Evolutionary conservation across 2,888 invertebrate genomes (phyloP).

Genomic region (Drosophila emarginata): DNA sequence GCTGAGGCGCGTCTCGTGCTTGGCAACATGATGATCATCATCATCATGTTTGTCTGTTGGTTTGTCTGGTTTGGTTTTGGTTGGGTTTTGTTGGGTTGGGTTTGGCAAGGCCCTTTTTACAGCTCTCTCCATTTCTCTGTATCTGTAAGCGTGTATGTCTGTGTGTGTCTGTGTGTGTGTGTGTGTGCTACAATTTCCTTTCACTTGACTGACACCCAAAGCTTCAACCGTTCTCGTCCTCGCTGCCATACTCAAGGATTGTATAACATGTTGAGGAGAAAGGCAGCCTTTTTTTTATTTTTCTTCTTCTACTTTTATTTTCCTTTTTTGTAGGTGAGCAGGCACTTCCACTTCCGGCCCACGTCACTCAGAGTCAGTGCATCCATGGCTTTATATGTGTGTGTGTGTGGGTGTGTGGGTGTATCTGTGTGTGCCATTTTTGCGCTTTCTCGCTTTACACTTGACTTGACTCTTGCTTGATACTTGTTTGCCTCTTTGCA

Average conservation of each 20-base stretch:
- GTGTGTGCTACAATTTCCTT: slow-evolving; percentile 72
- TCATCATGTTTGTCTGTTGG: slow-evolving; percentile 70
- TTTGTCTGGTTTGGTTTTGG: slow-evolving; percentile 55
- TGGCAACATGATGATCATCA: slow-evolving; percentile 30
- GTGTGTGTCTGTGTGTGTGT: slow-evolving; percentile 71
- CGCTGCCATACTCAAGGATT: slow-evolving; percentile 66
- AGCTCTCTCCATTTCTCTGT: not conserved
- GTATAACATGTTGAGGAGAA: slow-evolving; percentile 66
- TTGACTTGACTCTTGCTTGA: slow-evolving; percentile 60
- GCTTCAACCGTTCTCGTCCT: slow-evolving; percentile 46
- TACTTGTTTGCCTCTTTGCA: slow-evolving; percentile 37
- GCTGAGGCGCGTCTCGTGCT: slow-evolving; percentile 35
- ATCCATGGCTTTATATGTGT: slow-evolving; percentile 11
- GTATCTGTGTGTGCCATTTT: slow-evolving; percentile 56
- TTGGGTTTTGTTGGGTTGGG: slow-evolving; percentile 54
- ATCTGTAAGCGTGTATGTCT: slow-evolving; percentile 61
- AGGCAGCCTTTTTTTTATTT: slow-evolving; percentile 48
- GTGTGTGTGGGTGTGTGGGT: slow-evolving; percentile 33
- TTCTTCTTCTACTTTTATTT: slow-evolving; percentile 24
- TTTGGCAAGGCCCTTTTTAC: slow-evolving; percentile 8
- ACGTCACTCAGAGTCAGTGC: slow-evolving; percentile 55
- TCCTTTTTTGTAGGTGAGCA: slow-evolving; percentile 26
- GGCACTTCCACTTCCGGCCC: slow-evolving; percentile 68
- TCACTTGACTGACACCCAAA: slow-evolving; percentile 75
- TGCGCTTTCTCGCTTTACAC: slow-evolving; percentile 69